Conservation (phyloP, 2,888 invertebrate species). For the Scotopteryx bipunctaria region DNA sequence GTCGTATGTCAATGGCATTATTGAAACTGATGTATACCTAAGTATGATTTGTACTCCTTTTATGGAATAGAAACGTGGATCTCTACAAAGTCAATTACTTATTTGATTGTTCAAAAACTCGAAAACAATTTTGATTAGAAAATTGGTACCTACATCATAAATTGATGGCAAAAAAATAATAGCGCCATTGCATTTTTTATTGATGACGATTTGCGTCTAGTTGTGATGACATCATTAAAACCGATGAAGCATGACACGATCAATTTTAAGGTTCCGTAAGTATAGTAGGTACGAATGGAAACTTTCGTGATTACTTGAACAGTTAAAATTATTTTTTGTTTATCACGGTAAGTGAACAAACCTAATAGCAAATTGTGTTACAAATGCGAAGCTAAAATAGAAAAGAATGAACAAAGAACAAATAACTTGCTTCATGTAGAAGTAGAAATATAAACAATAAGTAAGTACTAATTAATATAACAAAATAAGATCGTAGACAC, state of each 20-base stretch:
- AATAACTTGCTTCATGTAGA: no score
- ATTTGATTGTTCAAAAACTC: slow-evolving; percentile 8
- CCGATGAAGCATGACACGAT: slow-evolving; percentile 50
- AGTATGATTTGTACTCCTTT: background rate
- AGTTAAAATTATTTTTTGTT: slow-evolving; percentile 23
- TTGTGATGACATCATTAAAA: slow-evolving; percentile 56
- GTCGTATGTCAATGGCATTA: slow-evolving; percentile 25
- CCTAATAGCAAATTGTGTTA: no score
- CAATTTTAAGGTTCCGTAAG: slow-evolving; percentile 42
- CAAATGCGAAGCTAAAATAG: no score
- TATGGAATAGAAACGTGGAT: background rate
- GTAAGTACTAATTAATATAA: slow-evolving; percentile 3
- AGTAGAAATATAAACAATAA: no score
- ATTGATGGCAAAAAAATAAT: slow-evolving; percentile 16
- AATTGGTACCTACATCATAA: slow-evolving; percentile 3
- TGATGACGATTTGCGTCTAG: slow-evolving; percentile 48
- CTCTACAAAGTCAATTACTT: slow-evolving; percentile 1
- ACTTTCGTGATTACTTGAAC: slow-evolving; percentile 20
- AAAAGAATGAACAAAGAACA: no score
- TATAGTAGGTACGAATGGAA: slow-evolving; percentile 35
- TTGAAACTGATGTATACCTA: slow-evolving; percentile 5
- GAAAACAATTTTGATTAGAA: slow-evolving; percentile 11
- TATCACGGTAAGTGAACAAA: background rate
- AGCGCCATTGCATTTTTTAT: slow-evolving; percentile 36
- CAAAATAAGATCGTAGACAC: no score